Evolutionary conservation across 2,888 invertebrate genomes (phyloP), one percentile per base, ranked within the genome.

Genomic region (Polia nebulosa): DNA sequence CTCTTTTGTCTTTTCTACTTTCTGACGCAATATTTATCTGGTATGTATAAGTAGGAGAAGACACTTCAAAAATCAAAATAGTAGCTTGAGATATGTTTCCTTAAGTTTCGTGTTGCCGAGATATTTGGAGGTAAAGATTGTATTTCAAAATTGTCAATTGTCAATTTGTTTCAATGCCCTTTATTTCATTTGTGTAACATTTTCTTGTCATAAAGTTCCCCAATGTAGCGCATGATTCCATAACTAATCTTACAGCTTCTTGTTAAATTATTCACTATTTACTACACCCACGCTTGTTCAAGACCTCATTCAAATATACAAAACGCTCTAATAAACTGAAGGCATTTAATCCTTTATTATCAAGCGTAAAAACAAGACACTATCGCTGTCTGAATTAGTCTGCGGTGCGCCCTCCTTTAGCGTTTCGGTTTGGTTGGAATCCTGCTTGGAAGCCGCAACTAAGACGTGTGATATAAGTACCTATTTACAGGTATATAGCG

Each of bases 401-500:
- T 71, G 80, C 25, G 80, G 80, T 66, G 45, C 29, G 61, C 60
- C 60, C 59, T 56, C 49, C 44, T 47, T 25, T 29, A 51, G 58
- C 51, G 36, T 63, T 53, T 60, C 44, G 74, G 66, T 80, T 72
- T 44, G 6, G 34, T 25, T 15, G 41, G 56, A 62, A 76, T 65
- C 44, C 36, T 15, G 56, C 62, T 45, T 47, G 1, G 22, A 47
- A 71, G 76, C 76, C 80, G 53, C 81, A 81, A 61, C 25, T 58
- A 77, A 61, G 63, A 45, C 60, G 45, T 45, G 57, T 44, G 25
- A 49, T 45, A 44, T 41, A 51, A 13, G 15, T 41, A 64, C 27
- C 8, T 77, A 5, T 4, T 9, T 39, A 29, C 25, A 29, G 13
- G 22, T 25, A 44, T 39, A 52, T 25, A 17, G 1, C n/a, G 6